Evolutionary conservation across 2,888 invertebrate genomes (phyloP).

Genomic region (Trichacis sp.): DNA sequence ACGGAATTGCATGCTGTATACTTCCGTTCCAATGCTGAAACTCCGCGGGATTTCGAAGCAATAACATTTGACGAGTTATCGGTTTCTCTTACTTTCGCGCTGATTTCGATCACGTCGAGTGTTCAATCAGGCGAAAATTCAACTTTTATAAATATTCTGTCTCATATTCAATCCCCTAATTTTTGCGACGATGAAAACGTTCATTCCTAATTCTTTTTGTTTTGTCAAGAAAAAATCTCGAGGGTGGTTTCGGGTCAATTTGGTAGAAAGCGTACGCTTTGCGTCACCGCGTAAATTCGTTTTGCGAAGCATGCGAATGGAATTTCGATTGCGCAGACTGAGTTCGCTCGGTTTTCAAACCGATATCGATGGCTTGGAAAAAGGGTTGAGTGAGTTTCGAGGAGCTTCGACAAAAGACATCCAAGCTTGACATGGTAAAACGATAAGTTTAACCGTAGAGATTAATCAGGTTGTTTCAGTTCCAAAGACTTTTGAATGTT

Average conservation of each 20-base stretch:
- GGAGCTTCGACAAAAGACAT: no score
- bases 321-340: neutral
- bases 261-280: neutral
- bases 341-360: neutral
- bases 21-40: neutral
- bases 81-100: slow-evolving; percentile 21
- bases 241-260: slow-evolving; percentile 4
- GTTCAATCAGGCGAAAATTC: slow-evolving; percentile 12
- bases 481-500: no score
- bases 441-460: no score
- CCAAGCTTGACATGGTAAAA: no score
- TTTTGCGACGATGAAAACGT: no score
- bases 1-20: slow-evolving; percentile 4
- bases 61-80: slow-evolving; percentile 29
- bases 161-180: no score
- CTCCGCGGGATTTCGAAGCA: slow-evolving; percentile 13
- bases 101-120: slow-evolving; percentile 9
- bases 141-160: no score
- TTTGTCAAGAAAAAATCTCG: neutral
- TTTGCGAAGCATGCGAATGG: neutral
- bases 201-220: neutral
- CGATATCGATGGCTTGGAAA: neutral
- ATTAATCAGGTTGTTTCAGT: no score
- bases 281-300: neutral
- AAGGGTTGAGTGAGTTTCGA: neutral